A percentile compares a stretch with the other conserved stretches of the same genome.
phyloP scores from a whole-genome alignment of 1,140 invertebrate genomes.

The Hermatobates lingyangjiaoensis region DNA sequence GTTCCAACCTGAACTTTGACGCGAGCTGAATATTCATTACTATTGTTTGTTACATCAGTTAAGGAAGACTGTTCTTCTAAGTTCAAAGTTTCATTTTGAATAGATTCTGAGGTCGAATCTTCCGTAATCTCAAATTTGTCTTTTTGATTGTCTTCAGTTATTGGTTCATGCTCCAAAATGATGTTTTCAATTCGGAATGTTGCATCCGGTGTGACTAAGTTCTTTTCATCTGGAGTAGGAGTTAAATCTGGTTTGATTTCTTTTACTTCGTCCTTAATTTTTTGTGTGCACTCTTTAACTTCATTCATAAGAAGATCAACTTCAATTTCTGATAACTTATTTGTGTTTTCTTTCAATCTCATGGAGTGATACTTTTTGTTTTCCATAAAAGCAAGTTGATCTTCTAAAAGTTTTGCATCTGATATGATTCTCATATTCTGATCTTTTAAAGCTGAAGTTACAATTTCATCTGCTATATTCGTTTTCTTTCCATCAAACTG shows the following conservation, averaged over 20 bases:
- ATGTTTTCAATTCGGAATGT: neutral
- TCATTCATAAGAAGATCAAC: slow-evolving; percentile 28
- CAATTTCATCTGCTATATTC: slow-evolving; percentile 5
- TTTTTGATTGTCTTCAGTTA: neutral
- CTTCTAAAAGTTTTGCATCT: neutral
- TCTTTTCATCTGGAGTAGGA: slow-evolving; percentile 27
- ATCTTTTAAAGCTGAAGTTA: slow-evolving; percentile 3
- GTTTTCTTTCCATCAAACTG: slow-evolving; percentile 17
- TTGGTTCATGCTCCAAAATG: neutral
- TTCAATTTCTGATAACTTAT: slow-evolving; percentile 19
- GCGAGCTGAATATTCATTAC: too few relatives aligned
- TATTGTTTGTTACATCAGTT: too few relatives aligned
- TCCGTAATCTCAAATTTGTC: neutral
- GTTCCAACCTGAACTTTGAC: too few relatives aligned
- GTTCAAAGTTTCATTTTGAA: too few relatives aligned
- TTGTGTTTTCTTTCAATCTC: too few relatives aligned
- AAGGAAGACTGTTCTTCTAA: too few relatives aligned
- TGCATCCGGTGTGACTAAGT: slow-evolving; percentile 1
- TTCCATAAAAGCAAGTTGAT: neutral
- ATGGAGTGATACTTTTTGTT: too few relatives aligned
- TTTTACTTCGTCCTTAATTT: slow-evolving; percentile 31
- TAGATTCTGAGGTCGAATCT: too few relatives aligned
- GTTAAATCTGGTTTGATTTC: slow-evolving; percentile 31
- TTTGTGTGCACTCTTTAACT: slow-evolving; percentile 28
- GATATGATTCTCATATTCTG: slow-evolving; percentile 11